Evolutionary conservation across 2,888 invertebrate species (phyloP).

Genomic region (Aporophyla lueneburgensis): DNA sequence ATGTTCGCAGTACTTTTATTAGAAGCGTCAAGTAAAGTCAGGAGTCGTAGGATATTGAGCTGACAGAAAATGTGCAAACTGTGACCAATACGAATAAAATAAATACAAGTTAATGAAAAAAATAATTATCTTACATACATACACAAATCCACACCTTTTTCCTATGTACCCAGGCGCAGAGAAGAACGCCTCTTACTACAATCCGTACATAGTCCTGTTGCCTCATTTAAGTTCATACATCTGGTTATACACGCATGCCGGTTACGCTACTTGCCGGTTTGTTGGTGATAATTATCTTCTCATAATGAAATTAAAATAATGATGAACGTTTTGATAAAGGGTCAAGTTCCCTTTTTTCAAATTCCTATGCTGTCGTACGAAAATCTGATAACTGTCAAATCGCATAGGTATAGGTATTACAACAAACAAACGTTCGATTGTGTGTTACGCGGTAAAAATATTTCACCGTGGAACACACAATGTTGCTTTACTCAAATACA

Average conservation of each 20-base stretch:
- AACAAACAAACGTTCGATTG: neutral
- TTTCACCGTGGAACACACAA: neutral
- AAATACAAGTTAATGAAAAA: neutral
- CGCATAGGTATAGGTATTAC: too few relatives aligned
- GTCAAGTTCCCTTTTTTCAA: neutral
- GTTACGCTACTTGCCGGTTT: neutral
- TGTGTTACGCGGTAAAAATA: neutral
- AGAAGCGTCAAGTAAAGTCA: constrained; percentile 7
- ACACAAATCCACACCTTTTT: too few relatives aligned
- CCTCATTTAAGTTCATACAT: neutral
- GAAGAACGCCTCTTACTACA: too few relatives aligned
- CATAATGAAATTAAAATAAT: neutral
- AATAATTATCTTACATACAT: too few relatives aligned
- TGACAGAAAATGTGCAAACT: constrained; percentile 1
- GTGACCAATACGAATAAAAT: neutral
- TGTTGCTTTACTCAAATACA: neutral
- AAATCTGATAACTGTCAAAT: neutral
- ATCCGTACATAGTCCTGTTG: neutral
- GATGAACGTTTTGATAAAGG: neutral
- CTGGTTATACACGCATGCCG: too few relatives aligned
- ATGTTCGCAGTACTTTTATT: constrained; percentile 39
- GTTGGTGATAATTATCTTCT: neutral
- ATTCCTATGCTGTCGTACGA: neutral
- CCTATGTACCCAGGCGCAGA: too few relatives aligned
- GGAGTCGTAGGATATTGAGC: neutral